A percentile compares a stretch with the other conserved stretches of the same genome.
These are phyloP conservation scores for Molanna angustata DNA, from an alignment of 2,888 invertebrate species.

Conservation along the genomic window DNA sequence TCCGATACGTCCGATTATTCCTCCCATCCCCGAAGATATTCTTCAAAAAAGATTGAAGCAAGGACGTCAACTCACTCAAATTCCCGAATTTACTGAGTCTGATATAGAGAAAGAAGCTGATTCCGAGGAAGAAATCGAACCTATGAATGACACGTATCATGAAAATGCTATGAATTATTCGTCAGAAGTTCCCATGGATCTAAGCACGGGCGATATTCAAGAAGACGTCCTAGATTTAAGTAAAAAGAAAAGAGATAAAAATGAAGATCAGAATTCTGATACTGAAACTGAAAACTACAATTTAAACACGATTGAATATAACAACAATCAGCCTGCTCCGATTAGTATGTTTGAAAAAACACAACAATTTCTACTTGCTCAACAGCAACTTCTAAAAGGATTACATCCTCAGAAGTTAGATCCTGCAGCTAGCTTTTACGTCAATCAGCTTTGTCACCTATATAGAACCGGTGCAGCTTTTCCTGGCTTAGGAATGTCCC, in stretches of 20 bases:
- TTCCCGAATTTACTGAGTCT: conserved; percentile 46
- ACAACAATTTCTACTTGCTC: conserved; percentile 59
- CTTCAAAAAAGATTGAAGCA: conserved; percentile 55
- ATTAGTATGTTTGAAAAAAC: conserved; percentile 54
- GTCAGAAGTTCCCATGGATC: conserved; percentile 59
- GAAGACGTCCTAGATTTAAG: conserved; percentile 77
- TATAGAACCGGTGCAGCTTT: conserved; percentile 57
- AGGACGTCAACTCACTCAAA: conserved; percentile 61
- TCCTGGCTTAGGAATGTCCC: conserved; percentile 53
- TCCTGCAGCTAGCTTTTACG: conserved; percentile 56
- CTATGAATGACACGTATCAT: conserved; percentile 11
- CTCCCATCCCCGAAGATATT: conserved; percentile 44
- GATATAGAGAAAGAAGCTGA: conserved; percentile 47
- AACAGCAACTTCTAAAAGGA: conserved; percentile 65
- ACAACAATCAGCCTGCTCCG: conserved; percentile 41
- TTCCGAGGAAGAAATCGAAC: conserved; percentile 43
- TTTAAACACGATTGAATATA: conserved; percentile 47
- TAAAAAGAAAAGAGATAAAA: conserved; percentile 62
- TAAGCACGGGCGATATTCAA: conserved; percentile 59
- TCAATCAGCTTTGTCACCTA: conserved; percentile 60
- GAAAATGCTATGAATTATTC: conserved; percentile 17
- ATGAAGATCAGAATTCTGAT: conserved; percentile 34
- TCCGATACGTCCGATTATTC: conserved; percentile 37
- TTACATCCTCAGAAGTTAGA: conserved; percentile 58
- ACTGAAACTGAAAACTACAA: conserved; percentile 47